A percentile compares a stretch with the other conserved stretches of the same genome.
These are phyloP conservation scores for Oreochromis tanganicae DNA, from an alignment of 2,113 vertebrate species.

Conservation along the genomic window DNA sequence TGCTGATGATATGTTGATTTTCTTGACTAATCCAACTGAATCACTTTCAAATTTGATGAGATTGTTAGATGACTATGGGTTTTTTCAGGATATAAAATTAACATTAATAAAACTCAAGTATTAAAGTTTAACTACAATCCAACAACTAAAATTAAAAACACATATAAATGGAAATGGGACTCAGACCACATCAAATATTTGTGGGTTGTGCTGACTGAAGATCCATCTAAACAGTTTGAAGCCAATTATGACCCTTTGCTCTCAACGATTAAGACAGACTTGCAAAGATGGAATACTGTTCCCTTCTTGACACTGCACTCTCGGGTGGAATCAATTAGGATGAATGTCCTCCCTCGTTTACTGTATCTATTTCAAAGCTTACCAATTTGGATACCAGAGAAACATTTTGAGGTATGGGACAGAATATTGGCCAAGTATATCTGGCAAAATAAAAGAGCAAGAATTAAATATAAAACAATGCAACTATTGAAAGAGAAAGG, in stretches of 20 bases:
- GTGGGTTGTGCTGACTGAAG: not conserved
- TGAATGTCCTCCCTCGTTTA: not conserved
- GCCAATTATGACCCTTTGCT: rapidly evolving
- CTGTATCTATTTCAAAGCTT: not conserved
- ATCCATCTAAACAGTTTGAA: not conserved
- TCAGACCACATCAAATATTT: not conserved
- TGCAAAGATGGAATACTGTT: not conserved
- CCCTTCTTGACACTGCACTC: rapidly evolving
- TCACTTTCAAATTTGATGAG: not conserved
- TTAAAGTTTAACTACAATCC: not conserved
- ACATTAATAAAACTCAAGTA: not conserved
- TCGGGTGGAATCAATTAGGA: rapidly evolving
- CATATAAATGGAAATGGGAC: not conserved
- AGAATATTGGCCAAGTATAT: not conserved
- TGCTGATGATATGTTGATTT: not conserved
- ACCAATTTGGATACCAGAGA: rapidly evolving
- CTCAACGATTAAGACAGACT: not conserved
- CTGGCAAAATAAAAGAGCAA: not conserved
- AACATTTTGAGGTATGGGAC: not conserved
- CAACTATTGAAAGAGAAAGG: rapidly evolving
- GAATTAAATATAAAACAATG: not conserved
- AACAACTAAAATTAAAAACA: not conserved
- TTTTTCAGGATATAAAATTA: not conserved
- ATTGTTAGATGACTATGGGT: not conserved
- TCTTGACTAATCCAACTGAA: not conserved